Evolutionary conservation across 2,113 vertebrate genomes (phyloP), one percentile per base, ranked within the genome.

Genomic region (Casuarius casuarius): DNA sequence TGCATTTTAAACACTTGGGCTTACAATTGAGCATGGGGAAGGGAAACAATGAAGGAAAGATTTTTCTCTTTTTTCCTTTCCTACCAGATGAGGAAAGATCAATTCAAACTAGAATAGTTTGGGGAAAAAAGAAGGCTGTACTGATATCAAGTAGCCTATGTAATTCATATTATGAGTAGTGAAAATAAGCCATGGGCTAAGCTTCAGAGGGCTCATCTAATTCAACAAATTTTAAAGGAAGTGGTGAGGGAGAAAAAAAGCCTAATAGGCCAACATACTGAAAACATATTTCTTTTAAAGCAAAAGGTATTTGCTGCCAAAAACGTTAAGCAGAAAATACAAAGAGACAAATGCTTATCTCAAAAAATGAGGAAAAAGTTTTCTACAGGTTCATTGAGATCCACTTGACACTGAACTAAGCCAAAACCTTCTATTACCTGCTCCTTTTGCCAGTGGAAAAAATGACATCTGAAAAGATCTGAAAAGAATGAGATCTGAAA

Each of bases 161-260:
- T 54, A 90, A 92, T 84, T 89, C 48, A 81, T 49, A 22, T 26
- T 80, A 48, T n/a, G 21, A 49, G 54, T 77, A 42, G 17, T 61
- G 33, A 84, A 93, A 81, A 87, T 74, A 59, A 85, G 79, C 23
- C 68, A 77, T 63, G 22, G 33, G 48, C 49, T 42, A 67, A 84
- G 29, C 40, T 92, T 93, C 31, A 87, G 84, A 84, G 12, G 17
- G 17, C 29, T 91, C 63, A 85, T 42, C 61, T 78, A 89, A 92
- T 87, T 93, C 35, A 92, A 90, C 25, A 81, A 33, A 44, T 84
- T 84, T 94, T 94, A 94, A 89, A 95, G 94, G 90, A 95, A 89
- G 87, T 92, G 38, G 61, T 75, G 40, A 28, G 13, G 25, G 3
- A 56, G 12, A 13, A 23, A 89, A 91, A 91, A 89, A 94, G 68